phyloP scores from a whole-genome alignment of 2,888 invertebrate genomes.

The Desoria tigrina region DNA sequence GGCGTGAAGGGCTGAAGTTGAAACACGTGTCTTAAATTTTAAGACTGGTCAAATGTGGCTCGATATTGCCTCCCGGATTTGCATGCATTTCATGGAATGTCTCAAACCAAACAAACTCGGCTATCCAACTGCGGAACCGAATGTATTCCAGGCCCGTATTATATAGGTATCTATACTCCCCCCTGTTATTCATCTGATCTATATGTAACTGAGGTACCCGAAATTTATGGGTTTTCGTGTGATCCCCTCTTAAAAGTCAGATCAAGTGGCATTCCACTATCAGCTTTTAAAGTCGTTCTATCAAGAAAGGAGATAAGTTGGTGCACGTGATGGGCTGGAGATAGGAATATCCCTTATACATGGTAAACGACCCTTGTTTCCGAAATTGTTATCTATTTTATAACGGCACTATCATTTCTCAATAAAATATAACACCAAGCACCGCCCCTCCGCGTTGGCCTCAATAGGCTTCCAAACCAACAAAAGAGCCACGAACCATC shows the following conservation, averaged over 20 bases:
- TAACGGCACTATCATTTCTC: no score
- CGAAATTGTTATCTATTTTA: no score
- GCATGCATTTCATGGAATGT: neutral
- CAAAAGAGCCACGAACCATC: no score
- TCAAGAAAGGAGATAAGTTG: neutral
- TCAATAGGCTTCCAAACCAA: no score
- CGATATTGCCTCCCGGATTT: neutral
- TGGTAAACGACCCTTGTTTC: no score
- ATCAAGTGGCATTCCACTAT: neutral
- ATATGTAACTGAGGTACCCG: neutral
- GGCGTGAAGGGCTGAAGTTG: neutral
- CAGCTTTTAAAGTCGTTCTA: neutral
- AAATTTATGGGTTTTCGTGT: neutral
- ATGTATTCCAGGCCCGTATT: neutral
- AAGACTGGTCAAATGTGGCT: neutral
- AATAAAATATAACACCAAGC: no score
- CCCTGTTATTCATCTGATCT: neutral
- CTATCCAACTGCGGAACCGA: neutral
- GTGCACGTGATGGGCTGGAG: no score
- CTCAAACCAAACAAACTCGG: slow-evolving; percentile 1
- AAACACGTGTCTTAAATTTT: slow-evolving; percentile 19
- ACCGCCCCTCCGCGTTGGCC: no score
- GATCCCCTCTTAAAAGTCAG: slow-evolving; percentile 3
- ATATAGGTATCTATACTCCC: neutral
- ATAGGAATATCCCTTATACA: no score